These are phyloP conservation scores for Acanthaster planci DNA, from an alignment of 35 echinoderm and acorn worm species.

Conservation along the genomic window DNA sequence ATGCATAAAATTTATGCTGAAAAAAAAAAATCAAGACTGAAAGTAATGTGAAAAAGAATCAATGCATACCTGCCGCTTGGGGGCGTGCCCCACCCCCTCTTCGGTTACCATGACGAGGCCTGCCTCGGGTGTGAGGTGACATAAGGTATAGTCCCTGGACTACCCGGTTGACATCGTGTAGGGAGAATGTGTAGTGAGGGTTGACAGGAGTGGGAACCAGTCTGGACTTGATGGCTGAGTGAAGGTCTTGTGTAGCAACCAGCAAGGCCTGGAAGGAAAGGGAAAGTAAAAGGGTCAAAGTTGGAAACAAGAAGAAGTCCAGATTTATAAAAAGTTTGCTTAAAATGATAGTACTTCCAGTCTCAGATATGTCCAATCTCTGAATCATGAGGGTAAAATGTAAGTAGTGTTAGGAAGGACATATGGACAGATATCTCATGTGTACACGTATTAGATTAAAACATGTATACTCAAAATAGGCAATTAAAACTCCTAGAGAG, in stretches of 20 bases:
- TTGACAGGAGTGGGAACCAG: conserved; percentile 64
- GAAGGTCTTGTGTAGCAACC: conserved; percentile 61
- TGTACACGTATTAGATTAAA: no score
- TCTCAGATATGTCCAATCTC: no score
- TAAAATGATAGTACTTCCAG: neutral
- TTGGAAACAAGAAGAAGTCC: neutral
- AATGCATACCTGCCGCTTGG: conserved; percentile 10
- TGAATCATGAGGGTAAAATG: no score
- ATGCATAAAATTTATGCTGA: no score
- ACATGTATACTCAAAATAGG: no score
- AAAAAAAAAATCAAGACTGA: no score
- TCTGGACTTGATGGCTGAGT: conserved; percentile 40
- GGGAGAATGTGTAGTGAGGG: conserved; percentile 90
- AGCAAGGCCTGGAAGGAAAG: conserved; percentile 72
- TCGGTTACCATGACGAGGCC: conserved; percentile 71
- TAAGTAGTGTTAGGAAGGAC: no score
- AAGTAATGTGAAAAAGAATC: neutral
- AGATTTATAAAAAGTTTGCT: no score
- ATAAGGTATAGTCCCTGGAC: conserved; percentile 77
- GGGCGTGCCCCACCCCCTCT: conserved; percentile 52
- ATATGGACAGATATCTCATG: no score
- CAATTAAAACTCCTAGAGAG: no score
- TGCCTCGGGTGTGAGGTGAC: conserved; percentile 54
- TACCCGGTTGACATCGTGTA: conserved; percentile 79
- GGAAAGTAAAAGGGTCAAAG: neutral